Conservation (phyloP, 2,888 invertebrate genomes). For the Dendrolimus houi region DNA sequence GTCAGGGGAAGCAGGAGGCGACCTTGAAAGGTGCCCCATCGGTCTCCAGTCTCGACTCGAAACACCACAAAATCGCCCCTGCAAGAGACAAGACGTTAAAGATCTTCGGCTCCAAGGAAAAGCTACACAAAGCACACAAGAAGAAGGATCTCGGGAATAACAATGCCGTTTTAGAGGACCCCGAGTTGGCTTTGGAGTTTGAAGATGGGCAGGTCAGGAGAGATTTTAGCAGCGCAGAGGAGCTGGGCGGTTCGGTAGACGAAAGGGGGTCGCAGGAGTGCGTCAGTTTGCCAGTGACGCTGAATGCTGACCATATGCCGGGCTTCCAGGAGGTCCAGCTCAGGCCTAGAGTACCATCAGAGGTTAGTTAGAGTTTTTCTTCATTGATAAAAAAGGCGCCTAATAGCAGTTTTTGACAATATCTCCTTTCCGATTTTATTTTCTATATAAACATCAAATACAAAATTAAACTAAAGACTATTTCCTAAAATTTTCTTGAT, state of each 20-base stretch:
- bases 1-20: constrained; percentile 71
- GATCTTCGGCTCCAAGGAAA: constrained; percentile 72
- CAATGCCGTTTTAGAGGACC: constrained; percentile 69
- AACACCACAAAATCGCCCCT: constrained; percentile 73
- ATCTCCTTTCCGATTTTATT: too few species aligned
- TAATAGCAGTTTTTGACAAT: too few species aligned
- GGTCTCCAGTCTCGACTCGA: constrained; percentile 79
- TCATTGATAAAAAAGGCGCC: too few species aligned
- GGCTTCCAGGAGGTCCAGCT: constrained; percentile 69
- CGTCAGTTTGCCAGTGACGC: constrained; percentile 63
- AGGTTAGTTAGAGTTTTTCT: too few species aligned
- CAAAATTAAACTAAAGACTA: too few species aligned
- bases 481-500: background rate
- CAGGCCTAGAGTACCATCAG: constrained; percentile 59
- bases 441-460: too few species aligned
- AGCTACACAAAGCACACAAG: constrained; percentile 66
- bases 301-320: constrained; percentile 67
- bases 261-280: constrained; percentile 65
- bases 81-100: constrained; percentile 64
- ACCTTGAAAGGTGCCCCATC: constrained; percentile 79
- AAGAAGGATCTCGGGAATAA: constrained; percentile 67
- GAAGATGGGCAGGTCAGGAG: constrained; percentile 51
- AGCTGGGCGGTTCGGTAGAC: constrained; percentile 56
- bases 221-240: constrained; percentile 66
- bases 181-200: constrained; percentile 51